Conservation (phyloP, 2,888 invertebrate species). For the Romanomermis culicivorax region DNA sequence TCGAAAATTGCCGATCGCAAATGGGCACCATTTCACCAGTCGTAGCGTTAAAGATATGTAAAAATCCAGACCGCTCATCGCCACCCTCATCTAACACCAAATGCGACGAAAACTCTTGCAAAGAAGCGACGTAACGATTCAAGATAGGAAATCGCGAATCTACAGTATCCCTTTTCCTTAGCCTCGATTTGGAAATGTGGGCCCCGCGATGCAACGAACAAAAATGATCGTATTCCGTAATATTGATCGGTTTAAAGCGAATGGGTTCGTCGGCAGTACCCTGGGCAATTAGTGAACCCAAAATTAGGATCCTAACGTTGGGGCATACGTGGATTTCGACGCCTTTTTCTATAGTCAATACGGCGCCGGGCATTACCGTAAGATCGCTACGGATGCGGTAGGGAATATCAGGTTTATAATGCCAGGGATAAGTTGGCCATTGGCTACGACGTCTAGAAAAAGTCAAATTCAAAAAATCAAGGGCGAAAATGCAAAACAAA, state of each 20-base stretch:
- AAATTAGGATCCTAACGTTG: conserved; percentile 77
- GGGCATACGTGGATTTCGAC: conserved; percentile 79
- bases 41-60: conserved; percentile 82
- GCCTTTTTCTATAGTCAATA: conserved; percentile 62
- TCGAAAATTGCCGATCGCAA: conserved; percentile 82
- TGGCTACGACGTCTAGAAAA: conserved; percentile 18
- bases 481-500: too few species aligned
- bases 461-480: too few species aligned
- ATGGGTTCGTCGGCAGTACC: conserved; percentile 46
- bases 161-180: too few species aligned
- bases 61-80: conserved; percentile 49
- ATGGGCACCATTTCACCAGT: conserved; percentile 88
- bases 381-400: conserved; percentile 67
- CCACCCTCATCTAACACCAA: conserved; percentile 17
- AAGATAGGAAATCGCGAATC: too few species aligned
- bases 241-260: conserved; percentile 26
- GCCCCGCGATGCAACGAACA: neutral
- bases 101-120: too few species aligned
- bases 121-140: too few species aligned
- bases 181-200: neutral
- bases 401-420: conserved; percentile 34
- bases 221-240: conserved; percentile 19
- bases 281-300: conserved; percentile 64
- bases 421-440: conserved; percentile 21
- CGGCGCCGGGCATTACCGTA: conserved; percentile 83